Conservation (phyloP, 2,113 vertebrate genomes). For the Pycnonotus jocosus region DNA sequence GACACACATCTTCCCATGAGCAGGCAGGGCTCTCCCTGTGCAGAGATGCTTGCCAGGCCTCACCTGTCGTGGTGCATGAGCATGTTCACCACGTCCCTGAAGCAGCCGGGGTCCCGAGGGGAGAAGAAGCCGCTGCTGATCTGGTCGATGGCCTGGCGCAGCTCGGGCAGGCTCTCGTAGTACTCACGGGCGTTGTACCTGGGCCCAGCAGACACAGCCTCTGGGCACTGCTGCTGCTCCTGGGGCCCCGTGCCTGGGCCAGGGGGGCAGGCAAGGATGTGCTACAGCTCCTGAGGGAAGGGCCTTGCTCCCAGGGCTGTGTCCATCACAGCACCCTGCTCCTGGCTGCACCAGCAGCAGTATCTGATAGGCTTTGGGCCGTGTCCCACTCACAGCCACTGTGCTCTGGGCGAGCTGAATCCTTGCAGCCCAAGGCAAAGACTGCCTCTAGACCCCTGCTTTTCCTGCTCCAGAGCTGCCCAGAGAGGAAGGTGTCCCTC, state of each 20-base stretch:
- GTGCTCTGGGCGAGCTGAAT: not conserved
- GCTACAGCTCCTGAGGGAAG: not conserved
- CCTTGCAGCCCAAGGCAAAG: not conserved
- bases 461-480: not conserved
- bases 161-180: constrained; percentile 78
- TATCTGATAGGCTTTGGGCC: no score
- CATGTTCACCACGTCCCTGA: constrained; percentile 82
- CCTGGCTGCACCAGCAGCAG: rapidly evolving
- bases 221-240: not conserved
- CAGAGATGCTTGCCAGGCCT: not conserved
- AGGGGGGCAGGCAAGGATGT: not conserved
- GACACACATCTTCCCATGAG: rapidly evolving
- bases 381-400: rapidly evolving
- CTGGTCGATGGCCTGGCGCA: constrained; percentile 82
- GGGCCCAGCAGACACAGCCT: not conserved
- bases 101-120: constrained; percentile 77
- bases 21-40: rapidly evolving
- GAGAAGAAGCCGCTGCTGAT: constrained; percentile 80
- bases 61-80: constrained; percentile 84
- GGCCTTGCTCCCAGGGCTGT: not conserved
- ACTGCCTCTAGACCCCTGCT: not conserved
- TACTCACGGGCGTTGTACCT: constrained; percentile 82
- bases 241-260: rapidly evolving
- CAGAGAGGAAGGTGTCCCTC: not conserved
- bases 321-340: not conserved